Conservation (phyloP, 2,113 vertebrate species). For the Chamaetylas fuelleborni region DNA sequence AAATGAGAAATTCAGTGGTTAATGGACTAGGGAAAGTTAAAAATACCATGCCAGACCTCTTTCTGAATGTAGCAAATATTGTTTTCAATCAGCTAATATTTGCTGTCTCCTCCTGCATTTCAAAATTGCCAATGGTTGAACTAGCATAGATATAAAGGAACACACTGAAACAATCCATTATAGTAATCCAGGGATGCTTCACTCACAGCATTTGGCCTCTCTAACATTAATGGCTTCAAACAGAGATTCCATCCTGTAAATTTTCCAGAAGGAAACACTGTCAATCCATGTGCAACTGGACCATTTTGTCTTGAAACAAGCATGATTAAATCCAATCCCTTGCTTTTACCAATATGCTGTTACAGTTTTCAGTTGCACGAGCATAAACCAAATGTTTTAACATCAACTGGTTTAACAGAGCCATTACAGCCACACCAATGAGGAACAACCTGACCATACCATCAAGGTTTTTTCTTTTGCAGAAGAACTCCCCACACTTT, state of each 20-base stretch:
- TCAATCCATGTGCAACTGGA: neutral
- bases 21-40: neutral
- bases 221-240: neutral
- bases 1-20: neutral
- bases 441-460: neutral
- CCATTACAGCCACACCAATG: neutral
- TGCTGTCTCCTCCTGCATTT: neutral
- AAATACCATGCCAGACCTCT: neutral
- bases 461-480: neutral
- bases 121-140: neutral
- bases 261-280: neutral
- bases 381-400: neutral
- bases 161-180: neutral
- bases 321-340: neutral
- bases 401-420: neutral
- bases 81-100: neutral
- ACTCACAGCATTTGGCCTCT: neutral
- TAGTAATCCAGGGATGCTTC: neutral
- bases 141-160: neutral
- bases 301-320: neutral
- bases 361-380: neutral
- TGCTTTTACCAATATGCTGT: neutral
- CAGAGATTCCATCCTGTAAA: neutral
- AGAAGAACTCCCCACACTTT: neutral
- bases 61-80: neutral